These are phyloP conservation scores for Eucriotettix oculatus DNA, from an alignment of 2,888 invertebrate species.

Conservation along the genomic window DNA sequence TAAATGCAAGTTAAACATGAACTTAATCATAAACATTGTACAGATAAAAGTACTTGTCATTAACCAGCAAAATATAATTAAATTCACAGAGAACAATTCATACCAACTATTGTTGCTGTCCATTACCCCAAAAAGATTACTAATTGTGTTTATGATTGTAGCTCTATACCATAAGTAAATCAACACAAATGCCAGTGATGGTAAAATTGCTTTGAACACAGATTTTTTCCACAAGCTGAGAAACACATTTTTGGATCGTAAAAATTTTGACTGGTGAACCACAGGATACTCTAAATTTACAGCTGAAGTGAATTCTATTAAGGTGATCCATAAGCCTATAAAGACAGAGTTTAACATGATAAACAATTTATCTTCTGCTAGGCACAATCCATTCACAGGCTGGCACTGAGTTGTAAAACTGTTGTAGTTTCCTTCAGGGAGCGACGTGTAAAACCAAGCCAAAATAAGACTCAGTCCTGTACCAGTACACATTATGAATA, in stretches of 20 bases:
- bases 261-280: slow-evolving; percentile 51
- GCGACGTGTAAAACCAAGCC: slow-evolving; percentile 47
- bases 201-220: slow-evolving; percentile 39
- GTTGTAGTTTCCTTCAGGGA: slow-evolving; percentile 41
- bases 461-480: too few species aligned
- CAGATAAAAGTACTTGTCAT: slow-evolving; percentile 50
- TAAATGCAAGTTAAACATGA: slow-evolving; percentile 50
- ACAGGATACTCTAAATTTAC: slow-evolving; percentile 47
- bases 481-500: too few species aligned
- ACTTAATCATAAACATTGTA: slow-evolving; percentile 51
- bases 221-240: slow-evolving; percentile 38
- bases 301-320: slow-evolving; percentile 37
- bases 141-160: slow-evolving; percentile 32
- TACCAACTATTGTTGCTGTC: slow-evolving; percentile 33
- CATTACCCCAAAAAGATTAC: slow-evolving; percentile 34
- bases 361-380: slow-evolving; percentile 50
- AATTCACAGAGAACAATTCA: slow-evolving; percentile 29
- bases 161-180: slow-evolving; percentile 45
- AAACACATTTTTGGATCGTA: slow-evolving; percentile 43
- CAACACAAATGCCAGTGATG: slow-evolving; percentile 40
- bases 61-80: slow-evolving; percentile 50
- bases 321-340: slow-evolving; percentile 44
- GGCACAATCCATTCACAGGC: slow-evolving; percentile 25
- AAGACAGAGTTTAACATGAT: slow-evolving; percentile 49
- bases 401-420: slow-evolving; percentile 32